These are phyloP conservation scores for Enoplosus armatus DNA, from an alignment of 2,797 vertebrate genomes.

Conservation along the genomic window DNA sequence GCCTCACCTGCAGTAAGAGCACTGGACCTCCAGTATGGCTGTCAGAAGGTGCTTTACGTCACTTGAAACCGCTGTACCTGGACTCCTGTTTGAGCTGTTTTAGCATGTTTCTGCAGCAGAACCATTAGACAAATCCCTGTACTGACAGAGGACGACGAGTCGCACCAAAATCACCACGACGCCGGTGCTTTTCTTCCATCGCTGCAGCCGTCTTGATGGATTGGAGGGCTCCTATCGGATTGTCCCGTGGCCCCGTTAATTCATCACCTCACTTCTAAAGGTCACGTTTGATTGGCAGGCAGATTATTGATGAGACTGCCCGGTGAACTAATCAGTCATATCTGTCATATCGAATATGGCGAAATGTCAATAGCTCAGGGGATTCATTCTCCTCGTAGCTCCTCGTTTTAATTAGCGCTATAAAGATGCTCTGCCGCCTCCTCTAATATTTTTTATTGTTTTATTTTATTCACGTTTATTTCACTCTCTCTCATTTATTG, in stretches of 20 bases:
- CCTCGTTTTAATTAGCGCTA: conserved; percentile 64
- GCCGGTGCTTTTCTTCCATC: background rate
- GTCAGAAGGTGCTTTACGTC: background rate
- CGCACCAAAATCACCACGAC: conserved; percentile 6
- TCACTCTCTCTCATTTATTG: conserved; percentile 43
- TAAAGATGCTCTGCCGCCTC: conserved; percentile 42
- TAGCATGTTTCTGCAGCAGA: background rate
- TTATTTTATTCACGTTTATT: conserved; percentile 53
- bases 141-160: conserved; percentile 3
- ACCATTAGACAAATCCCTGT: background rate
- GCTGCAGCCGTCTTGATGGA: conserved; percentile 56
- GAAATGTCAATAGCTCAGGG: conserved; percentile 78
- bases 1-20: background rate
- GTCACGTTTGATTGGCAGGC: conserved; percentile 79
- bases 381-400: conserved; percentile 39
- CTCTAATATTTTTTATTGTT: conserved; percentile 53
- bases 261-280: conserved; percentile 74
- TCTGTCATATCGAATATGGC: conserved; percentile 77
- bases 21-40: background rate
- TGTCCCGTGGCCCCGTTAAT: conserved; percentile 60
- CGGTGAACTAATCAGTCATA: conserved; percentile 80
- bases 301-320: conserved; percentile 78
- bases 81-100: background rate
- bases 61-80: background rate
- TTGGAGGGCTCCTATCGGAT: conserved; percentile 51